phyloP scores from a whole-genome alignment of 2,888 invertebrate genomes.

The Philereme vetulata region DNA sequence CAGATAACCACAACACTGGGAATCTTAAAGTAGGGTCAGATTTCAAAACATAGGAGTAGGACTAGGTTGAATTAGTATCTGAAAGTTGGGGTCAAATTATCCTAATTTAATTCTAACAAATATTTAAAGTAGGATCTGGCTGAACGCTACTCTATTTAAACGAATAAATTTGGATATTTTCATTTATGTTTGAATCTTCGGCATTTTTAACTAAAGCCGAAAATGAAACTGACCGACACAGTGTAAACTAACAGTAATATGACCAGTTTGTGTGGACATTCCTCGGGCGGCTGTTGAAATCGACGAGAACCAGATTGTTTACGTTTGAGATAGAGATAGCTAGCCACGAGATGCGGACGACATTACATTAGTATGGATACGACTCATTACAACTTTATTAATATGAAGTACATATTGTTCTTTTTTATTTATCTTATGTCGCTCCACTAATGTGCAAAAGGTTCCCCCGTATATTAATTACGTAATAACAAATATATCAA shows the following conservation, averaged over 20 bases:
- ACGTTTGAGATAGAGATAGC: conserved; percentile 78
- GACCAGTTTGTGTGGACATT: conserved; percentile 55
- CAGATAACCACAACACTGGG: no score
- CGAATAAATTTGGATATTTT: no score
- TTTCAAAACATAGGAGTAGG: no score
- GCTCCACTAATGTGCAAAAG: no score
- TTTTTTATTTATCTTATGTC: not conserved
- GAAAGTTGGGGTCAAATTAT: no score
- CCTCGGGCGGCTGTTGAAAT: conserved; percentile 69
- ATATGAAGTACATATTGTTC: not conserved
- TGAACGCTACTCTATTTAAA: no score
- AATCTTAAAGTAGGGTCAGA: no score
- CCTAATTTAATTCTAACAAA: no score
- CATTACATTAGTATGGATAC: conserved; percentile 47
- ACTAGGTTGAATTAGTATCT: no score
- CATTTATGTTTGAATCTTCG: conserved; percentile 30
- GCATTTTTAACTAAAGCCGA: conserved; percentile 21
- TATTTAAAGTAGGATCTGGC: no score
- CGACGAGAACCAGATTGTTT: conserved; percentile 76
- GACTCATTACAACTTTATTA: conserved; percentile 32
- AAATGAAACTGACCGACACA: conserved; percentile 6
- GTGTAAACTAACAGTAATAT: conserved; percentile 39
- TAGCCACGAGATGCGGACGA: conserved; percentile 59
- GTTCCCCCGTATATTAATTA: no score
- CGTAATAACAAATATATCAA: no score